These are phyloP conservation scores for Serripes groenlandicus DNA, from an alignment of 2,888 invertebrate genomes.

Conservation along the genomic window DNA sequence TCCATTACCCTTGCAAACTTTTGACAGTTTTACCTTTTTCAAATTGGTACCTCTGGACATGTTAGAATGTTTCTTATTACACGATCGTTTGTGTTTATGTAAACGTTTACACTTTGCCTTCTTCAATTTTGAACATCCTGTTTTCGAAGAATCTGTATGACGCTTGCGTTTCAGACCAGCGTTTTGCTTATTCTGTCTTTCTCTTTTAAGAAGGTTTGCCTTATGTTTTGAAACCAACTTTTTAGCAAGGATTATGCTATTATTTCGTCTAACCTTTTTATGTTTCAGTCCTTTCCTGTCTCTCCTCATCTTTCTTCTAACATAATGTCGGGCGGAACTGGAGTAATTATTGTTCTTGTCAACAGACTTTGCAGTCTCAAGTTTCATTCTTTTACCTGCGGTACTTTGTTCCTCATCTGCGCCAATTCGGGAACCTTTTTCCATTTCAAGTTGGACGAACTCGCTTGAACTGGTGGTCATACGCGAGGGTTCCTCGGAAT, in stretches of 20 bases:
- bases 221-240: background rate
- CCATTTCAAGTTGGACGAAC: background rate
- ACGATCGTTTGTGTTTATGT: too few relatives aligned
- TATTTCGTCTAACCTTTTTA: background rate
- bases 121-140: too few relatives aligned
- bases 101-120: too few relatives aligned
- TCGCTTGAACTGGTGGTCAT: background rate
- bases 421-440: background rate
- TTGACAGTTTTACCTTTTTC: background rate
- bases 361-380: background rate
- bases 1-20: background rate
- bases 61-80: too few relatives aligned
- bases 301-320: background rate
- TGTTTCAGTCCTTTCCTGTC: background rate
- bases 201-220: background rate
- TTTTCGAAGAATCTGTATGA: too few relatives aligned
- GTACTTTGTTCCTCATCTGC: background rate
- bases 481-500: background rate
- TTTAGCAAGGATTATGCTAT: background rate
- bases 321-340: background rate
- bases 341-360: conserved; percentile 2
- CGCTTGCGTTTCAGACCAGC: background rate
- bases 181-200: background rate
- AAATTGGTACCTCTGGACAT: background rate
- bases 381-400: background rate